These are phyloP conservation scores for Tanypteryx hageni DNA, from an alignment of 2,888 invertebrate genomes.

Conservation along the genomic window DNA sequence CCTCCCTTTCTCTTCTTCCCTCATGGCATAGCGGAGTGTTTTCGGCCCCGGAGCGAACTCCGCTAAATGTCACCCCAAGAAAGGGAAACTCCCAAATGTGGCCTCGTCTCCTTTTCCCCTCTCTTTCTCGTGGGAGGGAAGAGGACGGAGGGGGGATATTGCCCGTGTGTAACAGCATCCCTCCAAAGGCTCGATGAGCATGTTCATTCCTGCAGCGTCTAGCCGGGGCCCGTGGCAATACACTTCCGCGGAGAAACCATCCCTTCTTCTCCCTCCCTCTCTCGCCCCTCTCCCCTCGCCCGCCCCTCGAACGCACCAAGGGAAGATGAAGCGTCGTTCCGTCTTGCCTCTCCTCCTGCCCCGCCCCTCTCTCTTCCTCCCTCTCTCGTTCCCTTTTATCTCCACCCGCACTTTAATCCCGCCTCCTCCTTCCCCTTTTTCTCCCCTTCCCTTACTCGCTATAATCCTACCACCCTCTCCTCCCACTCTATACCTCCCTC, in stretches of 20 bases:
- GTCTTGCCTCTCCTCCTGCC: neutral
- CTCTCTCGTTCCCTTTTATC: neutral
- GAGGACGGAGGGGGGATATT: neutral
- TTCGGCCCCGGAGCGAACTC: constrained; percentile 23
- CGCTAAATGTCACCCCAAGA: constrained; percentile 52
- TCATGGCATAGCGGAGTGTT: neutral
- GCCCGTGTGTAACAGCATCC: neutral
- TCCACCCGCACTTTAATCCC: constrained; percentile 58
- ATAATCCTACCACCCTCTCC: neutral
- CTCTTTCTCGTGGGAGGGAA: neutral
- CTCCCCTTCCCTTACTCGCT: neutral
- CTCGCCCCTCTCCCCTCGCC: neutral
- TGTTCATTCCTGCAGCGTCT: neutral
- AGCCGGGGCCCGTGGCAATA: constrained; percentile 32
- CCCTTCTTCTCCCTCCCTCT: neutral
- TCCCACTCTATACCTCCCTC: neutral
- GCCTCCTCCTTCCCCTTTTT: neutral
- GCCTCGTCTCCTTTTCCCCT: neutral
- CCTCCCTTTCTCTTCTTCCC: neutral
- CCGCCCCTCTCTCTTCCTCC: neutral
- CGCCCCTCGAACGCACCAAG: constrained; percentile 24
- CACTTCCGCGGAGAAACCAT: neutral
- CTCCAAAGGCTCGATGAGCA: neutral
- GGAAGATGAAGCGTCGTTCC: constrained; percentile 26
- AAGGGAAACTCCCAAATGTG: constrained; percentile 32